Evolutionary conservation across 2,888 invertebrate species (phyloP).

Genomic region (Polyommatus icarus): DNA sequence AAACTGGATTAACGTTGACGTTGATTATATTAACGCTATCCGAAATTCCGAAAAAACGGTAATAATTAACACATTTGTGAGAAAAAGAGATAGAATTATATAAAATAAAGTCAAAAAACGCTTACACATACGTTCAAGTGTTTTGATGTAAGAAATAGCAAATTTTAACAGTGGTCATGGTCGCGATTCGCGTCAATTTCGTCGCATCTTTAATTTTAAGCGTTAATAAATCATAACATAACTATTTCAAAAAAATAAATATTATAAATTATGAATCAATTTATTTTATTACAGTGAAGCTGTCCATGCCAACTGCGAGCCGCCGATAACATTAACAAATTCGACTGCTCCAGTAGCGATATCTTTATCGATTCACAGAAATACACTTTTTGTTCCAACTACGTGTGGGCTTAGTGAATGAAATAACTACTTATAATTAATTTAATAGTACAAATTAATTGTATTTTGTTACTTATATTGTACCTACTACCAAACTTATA

Average conservation of each 20-base stretch:
- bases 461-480: neutral
- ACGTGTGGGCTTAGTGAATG: neutral
- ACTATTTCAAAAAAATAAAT: no score
- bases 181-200: no score
- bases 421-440: neutral
- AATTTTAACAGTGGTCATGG: no score
- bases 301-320: constrained; percentile 16
- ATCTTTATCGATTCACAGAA: constrained; percentile 52
- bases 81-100: neutral
- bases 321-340: constrained; percentile 46
- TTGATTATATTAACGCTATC: neutral
- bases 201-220: no score
- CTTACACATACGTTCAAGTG: neutral
- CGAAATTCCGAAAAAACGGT: neutral
- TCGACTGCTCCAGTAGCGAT: constrained; percentile 50
- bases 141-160: no score
- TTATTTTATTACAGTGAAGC: no score
- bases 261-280: no score
- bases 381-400: constrained; percentile 40
- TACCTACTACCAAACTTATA: neutral
- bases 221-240: no score
- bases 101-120: neutral
- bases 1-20: constrained; percentile 1
- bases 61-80: neutral
- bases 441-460: neutral